phyloP scores from a whole-genome alignment of 1,140 invertebrate species.

The Papilio polytes region DNA sequence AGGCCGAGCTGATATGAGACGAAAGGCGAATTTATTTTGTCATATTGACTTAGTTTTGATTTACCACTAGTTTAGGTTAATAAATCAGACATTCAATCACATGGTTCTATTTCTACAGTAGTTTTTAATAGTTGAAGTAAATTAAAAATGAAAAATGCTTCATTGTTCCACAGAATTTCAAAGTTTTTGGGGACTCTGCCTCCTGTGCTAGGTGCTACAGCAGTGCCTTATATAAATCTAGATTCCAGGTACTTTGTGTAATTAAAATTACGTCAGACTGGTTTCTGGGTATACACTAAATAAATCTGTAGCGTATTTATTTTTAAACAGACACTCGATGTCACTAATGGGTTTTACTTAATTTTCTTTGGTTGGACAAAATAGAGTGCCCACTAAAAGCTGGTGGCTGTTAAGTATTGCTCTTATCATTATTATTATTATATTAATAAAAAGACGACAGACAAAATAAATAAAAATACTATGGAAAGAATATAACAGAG shows the following conservation, averaged over 20 bases:
- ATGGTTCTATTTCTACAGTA: too few species aligned
- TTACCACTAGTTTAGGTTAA: too few species aligned
- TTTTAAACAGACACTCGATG: background rate
- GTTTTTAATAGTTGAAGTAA: too few species aligned
- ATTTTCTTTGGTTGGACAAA: background rate
- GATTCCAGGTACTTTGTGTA: too few species aligned
- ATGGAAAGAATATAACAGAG: background rate
- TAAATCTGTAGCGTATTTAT: background rate
- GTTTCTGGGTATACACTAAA: too few species aligned
- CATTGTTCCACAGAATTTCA: too few species aligned
- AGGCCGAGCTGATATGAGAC: background rate
- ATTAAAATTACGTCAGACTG: background rate
- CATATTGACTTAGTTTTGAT: too few species aligned
- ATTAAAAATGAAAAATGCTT: too few species aligned
- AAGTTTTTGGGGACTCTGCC: too few species aligned
- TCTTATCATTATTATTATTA: background rate
- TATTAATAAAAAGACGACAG: background rate
- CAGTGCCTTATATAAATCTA: too few species aligned
- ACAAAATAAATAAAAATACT: background rate
- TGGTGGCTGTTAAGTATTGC: background rate
- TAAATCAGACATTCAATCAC: too few species aligned
- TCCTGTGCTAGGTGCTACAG: too few species aligned
- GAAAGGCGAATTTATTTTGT: background rate
- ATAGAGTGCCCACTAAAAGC: conserved; percentile 2
- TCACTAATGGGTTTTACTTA: conserved; percentile 5